Base-by-base conservation (phyloP, 2,797 vertebrate genomes). In the Lepus townsendii region DNA sequence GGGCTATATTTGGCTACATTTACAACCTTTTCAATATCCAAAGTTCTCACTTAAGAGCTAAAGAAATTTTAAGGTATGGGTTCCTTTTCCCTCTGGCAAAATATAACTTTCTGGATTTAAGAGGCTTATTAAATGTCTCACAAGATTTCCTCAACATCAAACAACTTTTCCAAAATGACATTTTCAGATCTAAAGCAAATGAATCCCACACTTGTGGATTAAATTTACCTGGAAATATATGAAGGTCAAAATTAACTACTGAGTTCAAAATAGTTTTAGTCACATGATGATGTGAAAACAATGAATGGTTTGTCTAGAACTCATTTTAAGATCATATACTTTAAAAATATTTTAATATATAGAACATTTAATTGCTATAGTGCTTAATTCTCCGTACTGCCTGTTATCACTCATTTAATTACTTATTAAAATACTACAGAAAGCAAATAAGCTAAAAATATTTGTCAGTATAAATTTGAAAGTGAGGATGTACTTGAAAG, bases 141-240 rank as follows among this genome's bases (percentile, higher is more conserved):
- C 60, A 96, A 96, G 96, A 97, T 96, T 97, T 93, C 88, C 77
- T 95, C 88, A 78, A 97, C 93, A 95, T 97, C 96, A 97, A 97
- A 97, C 54, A 35, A 82, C 96, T 92, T 93, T 91, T 90, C 94
- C 27, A 60, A 96, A 97, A 95, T 96, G 95, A 96, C 86, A 96
- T 96, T 96, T 96, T 89, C 90, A 93, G 92, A 97, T 93, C 96
- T 95, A 93, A 96, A 93, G 95, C 83, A 96, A 95, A 97, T 79
- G 95, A 95, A 92, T 80, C 90, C 54, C 32, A 89, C 63, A 88
- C 75, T 88, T 66, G 30, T 78, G 90, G 93, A 96, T 96, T 95
- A 94, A 95, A 96, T 87, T 96, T 88, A 96, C 90, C 88, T 93
- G 79, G 83, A 83, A 87, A 94, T 93, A 90, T 30, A 92, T 68